Evolutionary conservation across 2,797 vertebrate genomes (phyloP).

Genomic region (Lepilemur ruficaudatus): DNA sequence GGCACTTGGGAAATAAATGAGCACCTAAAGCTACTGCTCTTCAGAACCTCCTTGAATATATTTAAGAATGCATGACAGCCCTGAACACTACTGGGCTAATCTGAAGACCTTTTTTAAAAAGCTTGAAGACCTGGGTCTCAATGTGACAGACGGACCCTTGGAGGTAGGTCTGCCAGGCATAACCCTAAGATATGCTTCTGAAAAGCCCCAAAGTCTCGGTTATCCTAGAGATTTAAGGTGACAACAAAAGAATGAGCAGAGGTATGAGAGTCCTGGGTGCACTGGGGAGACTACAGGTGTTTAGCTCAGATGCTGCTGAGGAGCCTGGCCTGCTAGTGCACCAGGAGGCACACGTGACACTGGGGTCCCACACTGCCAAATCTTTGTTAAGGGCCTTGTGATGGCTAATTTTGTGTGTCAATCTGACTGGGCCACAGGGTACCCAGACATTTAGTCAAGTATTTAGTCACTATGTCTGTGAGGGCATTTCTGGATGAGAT

Average conservation of each 20-base stretch:
- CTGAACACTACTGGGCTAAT: neutral
- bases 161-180: neutral
- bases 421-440: neutral
- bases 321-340: neutral
- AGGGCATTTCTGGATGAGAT: neutral
- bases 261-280: neutral
- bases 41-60: neutral
- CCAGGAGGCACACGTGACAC: neutral
- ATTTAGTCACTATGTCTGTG: neutral
- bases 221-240: neutral
- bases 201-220: neutral
- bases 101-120: neutral
- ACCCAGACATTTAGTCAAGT: neutral
- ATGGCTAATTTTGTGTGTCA: neutral
- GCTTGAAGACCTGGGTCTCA: neutral
- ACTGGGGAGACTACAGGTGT: neutral
- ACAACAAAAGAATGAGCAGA: neutral
- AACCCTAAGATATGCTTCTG: neutral
- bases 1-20: neutral
- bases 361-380: neutral
- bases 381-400: neutral
- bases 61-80: neutral
- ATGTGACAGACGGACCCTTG: neutral
- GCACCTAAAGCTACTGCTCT: neutral
- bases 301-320: neutral